These are phyloP conservation scores for Dinomys branickii DNA, from an alignment of 2,113 vertebrate genomes.

Conservation along the genomic window DNA sequence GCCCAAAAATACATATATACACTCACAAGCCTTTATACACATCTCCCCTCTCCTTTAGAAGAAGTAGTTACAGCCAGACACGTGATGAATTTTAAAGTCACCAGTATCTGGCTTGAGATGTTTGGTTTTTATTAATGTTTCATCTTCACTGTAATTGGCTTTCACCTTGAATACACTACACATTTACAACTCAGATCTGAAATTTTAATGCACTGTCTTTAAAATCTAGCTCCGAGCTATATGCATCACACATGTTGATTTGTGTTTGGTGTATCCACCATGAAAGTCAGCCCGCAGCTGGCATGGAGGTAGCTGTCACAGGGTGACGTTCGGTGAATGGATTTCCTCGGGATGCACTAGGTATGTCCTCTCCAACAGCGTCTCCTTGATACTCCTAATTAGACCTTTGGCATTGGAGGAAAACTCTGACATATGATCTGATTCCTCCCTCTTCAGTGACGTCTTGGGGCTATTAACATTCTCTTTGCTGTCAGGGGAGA, in stretches of 20 bases:
- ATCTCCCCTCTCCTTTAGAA: neutral
- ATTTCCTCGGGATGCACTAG: rapidly evolving
- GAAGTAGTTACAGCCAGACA: neutral
- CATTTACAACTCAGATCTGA: neutral
- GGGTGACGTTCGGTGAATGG: neutral
- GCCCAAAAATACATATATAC: neutral
- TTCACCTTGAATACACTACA: neutral
- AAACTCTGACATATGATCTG: constrained; percentile 26
- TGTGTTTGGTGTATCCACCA: constrained; percentile 7
- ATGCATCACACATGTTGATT: neutral
- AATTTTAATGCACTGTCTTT: neutral
- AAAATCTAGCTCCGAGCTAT: neutral
- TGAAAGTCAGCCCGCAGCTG: neutral
- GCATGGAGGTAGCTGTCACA: neutral
- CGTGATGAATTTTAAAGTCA: neutral
- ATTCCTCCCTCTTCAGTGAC: constrained; percentile 10
- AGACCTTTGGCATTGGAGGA: neutral
- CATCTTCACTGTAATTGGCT: neutral
- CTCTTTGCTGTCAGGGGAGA: neutral
- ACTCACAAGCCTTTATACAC: neutral
- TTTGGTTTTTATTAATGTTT: neutral
- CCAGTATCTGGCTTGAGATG: neutral
- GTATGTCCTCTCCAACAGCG: neutral
- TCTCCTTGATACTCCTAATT: constrained; percentile 5
- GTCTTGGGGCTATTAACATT: neutral